phyloP scores from a whole-genome alignment of 2,797 vertebrate genomes.

The Melanotaenia parkinsoni region DNA sequence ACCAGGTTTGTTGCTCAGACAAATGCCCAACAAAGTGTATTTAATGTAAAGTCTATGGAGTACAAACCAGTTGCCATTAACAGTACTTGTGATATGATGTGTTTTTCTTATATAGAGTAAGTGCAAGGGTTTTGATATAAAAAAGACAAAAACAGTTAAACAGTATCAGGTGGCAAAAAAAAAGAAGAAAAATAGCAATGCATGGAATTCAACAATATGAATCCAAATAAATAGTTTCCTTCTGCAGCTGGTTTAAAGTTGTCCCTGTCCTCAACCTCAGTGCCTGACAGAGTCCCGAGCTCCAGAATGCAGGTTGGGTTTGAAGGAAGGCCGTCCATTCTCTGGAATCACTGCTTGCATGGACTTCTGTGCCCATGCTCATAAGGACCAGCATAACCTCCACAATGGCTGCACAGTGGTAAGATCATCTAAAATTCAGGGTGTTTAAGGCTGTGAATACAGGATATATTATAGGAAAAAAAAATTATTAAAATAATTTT shows the following conservation, averaged over 20 bases:
- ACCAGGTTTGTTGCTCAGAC: slow-evolving; percentile 87
- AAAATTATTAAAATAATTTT: neutral
- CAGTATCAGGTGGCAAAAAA: neutral
- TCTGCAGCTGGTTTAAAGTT: slow-evolving; percentile 4
- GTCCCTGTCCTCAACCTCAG: slow-evolving; percentile 70
- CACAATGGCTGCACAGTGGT: slow-evolving; percentile 99
- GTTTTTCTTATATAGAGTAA: too few species aligned
- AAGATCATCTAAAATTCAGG: slow-evolving; percentile 52
- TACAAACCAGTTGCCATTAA: neutral
- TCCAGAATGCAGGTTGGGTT: slow-evolving; percentile 92
- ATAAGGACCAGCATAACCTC: slow-evolving; percentile 99
- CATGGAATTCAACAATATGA: neutral
- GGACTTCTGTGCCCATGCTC: slow-evolving; percentile 99
- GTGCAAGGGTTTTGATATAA: neutral
- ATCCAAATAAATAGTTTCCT: neutral
- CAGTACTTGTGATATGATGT: neutral
- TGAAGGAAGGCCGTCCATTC: slow-evolving; percentile 94
- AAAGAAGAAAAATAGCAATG: too few species aligned
- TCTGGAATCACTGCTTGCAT: slow-evolving; percentile 98
- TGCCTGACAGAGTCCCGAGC: slow-evolving; percentile 89
- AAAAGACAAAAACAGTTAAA: neutral
- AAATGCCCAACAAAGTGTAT: neutral
- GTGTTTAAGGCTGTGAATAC: neutral
- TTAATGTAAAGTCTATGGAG: neutral
- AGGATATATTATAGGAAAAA: neutral